These are phyloP conservation scores for Iselma pallidipennis DNA, from an alignment of 2,888 invertebrate genomes.

Conservation along the genomic window DNA sequence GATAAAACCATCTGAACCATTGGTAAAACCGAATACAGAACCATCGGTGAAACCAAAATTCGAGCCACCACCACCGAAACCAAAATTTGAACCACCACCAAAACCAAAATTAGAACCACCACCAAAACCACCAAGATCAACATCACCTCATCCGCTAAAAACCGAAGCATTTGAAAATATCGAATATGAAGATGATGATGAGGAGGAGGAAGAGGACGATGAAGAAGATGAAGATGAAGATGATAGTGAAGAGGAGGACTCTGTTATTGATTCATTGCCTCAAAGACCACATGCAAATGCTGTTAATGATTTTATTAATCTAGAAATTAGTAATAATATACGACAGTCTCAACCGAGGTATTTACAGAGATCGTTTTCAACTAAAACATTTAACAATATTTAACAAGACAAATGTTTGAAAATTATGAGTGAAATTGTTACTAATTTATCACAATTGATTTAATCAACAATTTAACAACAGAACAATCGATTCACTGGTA, in stretches of 20 bases:
- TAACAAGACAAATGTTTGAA: conserved; percentile 19
- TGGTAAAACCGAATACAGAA: conserved; percentile 18
- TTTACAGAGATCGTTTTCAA: neutral
- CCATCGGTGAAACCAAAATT: conserved; percentile 22
- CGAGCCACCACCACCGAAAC: conserved; percentile 43
- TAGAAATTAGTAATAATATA: conserved; percentile 27
- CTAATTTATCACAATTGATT: neutral
- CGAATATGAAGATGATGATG: conserved; percentile 40
- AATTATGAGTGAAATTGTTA: too few relatives aligned
- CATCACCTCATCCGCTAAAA: too few relatives aligned
- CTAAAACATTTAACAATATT: conserved; percentile 7
- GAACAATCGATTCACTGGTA: neutral
- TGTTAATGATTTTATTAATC: conserved; percentile 37
- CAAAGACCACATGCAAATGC: conserved; percentile 23
- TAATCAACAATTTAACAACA: neutral
- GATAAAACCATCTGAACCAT: conserved; percentile 26
- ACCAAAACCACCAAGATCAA: conserved; percentile 48
- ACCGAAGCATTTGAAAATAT: conserved; percentile 44
- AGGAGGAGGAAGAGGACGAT: conserved; percentile 43
- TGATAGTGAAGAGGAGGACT: conserved; percentile 42
- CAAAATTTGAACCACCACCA: conserved; percentile 50
- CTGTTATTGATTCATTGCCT: conserved; percentile 36
- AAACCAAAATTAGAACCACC: conserved; percentile 51
- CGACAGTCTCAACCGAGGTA: neutral
- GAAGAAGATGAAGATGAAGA: conserved; percentile 37